Percentiles rank a stretch among this genome's conserved stretches.
Conservation (phyloP, 2,113 vertebrate species). For the Thalassoma bifasciatum region DNA sequence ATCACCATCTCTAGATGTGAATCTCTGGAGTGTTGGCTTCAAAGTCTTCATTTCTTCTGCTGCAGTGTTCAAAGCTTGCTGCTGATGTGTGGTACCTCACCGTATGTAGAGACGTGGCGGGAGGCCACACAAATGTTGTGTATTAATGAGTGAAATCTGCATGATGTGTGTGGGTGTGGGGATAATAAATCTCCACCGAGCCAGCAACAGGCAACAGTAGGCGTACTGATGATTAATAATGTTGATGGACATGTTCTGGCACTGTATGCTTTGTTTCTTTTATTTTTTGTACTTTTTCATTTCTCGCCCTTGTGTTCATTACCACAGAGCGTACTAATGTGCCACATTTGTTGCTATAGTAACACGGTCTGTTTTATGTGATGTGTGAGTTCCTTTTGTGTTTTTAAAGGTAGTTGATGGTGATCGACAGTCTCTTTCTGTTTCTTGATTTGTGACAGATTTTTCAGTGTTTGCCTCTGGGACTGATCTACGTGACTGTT, state of each 20-base stretch:
- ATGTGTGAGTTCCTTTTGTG: conserved; percentile 4
- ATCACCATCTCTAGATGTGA: conserved; percentile 24
- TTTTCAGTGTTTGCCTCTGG: background rate
- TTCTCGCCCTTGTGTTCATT: conserved; percentile 12
- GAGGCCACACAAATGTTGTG: conserved; percentile 45
- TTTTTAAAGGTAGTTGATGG: conserved; percentile 9
- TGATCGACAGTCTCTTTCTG: background rate
- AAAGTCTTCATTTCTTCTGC: conserved; percentile 8
- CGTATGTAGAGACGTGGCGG: conserved; percentile 39
- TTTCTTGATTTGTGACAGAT: background rate
- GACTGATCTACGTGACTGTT: background rate
- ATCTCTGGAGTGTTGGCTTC: conserved; percentile 2
- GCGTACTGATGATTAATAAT: conserved; percentile 67
- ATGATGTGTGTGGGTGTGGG: conserved; percentile 57
- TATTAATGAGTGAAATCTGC: conserved; percentile 64
- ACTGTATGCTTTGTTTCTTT: conserved; percentile 31
- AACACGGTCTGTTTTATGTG: conserved; percentile 41
- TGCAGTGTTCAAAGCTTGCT: conserved; percentile 20
- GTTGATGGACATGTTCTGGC: conserved; percentile 57
- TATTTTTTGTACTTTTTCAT: background rate
- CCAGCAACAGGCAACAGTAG: conserved; percentile 51
- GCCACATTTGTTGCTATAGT: conserved; percentile 49
- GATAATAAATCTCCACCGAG: conserved; percentile 67
- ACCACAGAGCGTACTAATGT: conserved; percentile 17
- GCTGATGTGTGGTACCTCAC: conserved; percentile 39